Base-by-base conservation (phyloP, 1,140 invertebrate species). In the Sesamia nonagrioides region DNA sequence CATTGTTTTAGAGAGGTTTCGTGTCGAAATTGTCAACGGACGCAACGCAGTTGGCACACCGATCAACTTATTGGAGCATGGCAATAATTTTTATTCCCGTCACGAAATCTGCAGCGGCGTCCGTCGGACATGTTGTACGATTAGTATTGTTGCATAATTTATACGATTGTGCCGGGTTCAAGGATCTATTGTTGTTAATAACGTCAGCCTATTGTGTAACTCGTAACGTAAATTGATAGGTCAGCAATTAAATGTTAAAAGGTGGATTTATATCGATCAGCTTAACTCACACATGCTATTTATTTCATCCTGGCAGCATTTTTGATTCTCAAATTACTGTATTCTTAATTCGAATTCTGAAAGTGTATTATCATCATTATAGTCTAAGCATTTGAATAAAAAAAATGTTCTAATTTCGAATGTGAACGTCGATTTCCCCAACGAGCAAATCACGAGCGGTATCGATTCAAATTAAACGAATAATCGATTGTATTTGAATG, bases 401-500 rank as follows among this genome's bases (percentile, higher is more conserved):
- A 84, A 77, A 82, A 79, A 60, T 80, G 77, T 84, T 87, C 80
- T 63, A 84, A 79, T 86, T 86, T 75, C 76, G 83, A 82, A 87
- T 84, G 83, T 85, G 82, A 82, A 86, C 84, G 84, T 84, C 82
- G 83, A 88, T 81, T 77, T 42, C 21, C 76, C 82, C 82, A 84
- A 40, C 85, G 90, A 77, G 76, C 84, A 86, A 86, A 85, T 87
- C 69, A 81, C 84, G 82, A 79, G 82, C 86, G 78, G 84, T 84
- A 89, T 92, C 91, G 86, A 85, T 80, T 92, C 86, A 90, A 81
- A 89, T 93, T 89, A 92, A 84, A 89, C 86, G 85, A 92, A 91
- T 93, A 94, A 94, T 94, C 91, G 92, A 92, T 94, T 92, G 89
- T 90, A 89, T 90, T 88, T 89, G 89, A 92, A 92, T 92, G 92